These are phyloP conservation scores for Teleiodes luculella DNA, from an alignment of 2,888 invertebrate species.

Conservation along the genomic window DNA sequence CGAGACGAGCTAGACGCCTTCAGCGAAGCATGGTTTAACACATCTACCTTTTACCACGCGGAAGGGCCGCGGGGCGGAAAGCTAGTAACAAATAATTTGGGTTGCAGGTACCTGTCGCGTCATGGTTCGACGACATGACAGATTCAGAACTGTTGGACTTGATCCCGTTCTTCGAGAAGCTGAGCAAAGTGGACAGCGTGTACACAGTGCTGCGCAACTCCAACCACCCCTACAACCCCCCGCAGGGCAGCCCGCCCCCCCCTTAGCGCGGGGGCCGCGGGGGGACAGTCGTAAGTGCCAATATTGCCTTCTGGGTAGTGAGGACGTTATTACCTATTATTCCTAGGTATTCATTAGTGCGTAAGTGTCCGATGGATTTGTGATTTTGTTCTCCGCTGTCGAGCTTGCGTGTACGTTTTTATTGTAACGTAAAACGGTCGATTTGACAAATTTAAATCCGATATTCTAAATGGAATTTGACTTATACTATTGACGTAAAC, in stretches of 20 bases:
- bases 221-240: conserved; percentile 88
- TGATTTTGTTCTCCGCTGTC: conserved; percentile 44
- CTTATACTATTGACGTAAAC: neutral
- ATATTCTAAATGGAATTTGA: neutral
- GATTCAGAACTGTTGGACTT: conserved; percentile 98
- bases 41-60: no score
- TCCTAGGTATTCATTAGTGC: conserved; percentile 74
- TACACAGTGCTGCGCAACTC: conserved; percentile 96
- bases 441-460: neutral
- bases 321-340: conserved; percentile 76
- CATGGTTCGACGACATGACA: conserved; percentile 99
- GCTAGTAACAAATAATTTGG: no score
- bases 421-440: conserved; percentile 16
- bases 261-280: conserved; percentile 68
- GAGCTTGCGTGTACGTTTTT: conserved; percentile 45
- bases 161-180: conserved; percentile 98
- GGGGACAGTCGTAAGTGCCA: conserved; percentile 78
- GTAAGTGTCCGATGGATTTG: conserved; percentile 69
- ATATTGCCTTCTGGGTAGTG: conserved; percentile 79
- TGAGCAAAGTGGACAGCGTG: conserved; percentile 97
- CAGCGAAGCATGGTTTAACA: no score
- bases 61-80: no score
- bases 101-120: conserved; percentile 95
- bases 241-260: conserved; percentile 64
- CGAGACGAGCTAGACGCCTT: no score